A percentile compares a stretch with the other conserved stretches of the same genome.
phyloP scores from a whole-genome alignment of 1,140 invertebrate species.

The Lineus longissimus region DNA sequence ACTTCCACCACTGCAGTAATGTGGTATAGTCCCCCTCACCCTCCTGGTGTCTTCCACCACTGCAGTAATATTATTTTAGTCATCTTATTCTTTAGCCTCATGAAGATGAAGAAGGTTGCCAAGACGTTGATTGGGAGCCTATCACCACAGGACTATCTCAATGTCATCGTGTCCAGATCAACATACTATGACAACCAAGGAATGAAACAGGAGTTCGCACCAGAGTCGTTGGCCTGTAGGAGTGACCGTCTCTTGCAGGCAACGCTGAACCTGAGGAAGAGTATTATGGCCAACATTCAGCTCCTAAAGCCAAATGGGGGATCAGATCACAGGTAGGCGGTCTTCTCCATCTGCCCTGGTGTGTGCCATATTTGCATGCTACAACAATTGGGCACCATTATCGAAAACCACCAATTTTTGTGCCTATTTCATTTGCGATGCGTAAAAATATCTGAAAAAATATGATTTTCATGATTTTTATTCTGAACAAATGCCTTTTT shows the following conservation, averaged over 20 bases:
- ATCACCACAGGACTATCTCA: conserved; percentile 26
- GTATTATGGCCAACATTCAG: background rate
- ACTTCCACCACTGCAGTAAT: too few species aligned
- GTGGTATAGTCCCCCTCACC: too few species aligned
- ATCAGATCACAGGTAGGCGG: background rate
- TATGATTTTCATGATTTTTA: too few species aligned
- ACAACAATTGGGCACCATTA: too few species aligned
- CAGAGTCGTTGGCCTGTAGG: background rate
- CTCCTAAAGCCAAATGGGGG: background rate
- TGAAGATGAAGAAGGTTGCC: conserved; percentile 23
- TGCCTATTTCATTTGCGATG: too few species aligned
- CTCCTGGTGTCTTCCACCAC: too few species aligned
- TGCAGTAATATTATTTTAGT: too few species aligned
- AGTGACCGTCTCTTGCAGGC: background rate
- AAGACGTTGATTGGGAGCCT: conserved; percentile 25
- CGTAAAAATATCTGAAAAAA: too few species aligned
- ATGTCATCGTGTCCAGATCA: conserved; percentile 28
- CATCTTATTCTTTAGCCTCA: conserved; percentile 17
- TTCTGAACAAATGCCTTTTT: too few species aligned
- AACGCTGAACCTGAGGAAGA: background rate
- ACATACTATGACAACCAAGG: conserved; percentile 26
- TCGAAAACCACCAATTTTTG: too few species aligned
- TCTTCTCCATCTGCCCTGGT: too few species aligned
- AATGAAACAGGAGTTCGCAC: conserved; percentile 12
- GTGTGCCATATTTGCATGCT: too few species aligned